phyloP scores from a whole-genome alignment of 2,113 vertebrate genomes.

The Mustela nigripes region DNA sequence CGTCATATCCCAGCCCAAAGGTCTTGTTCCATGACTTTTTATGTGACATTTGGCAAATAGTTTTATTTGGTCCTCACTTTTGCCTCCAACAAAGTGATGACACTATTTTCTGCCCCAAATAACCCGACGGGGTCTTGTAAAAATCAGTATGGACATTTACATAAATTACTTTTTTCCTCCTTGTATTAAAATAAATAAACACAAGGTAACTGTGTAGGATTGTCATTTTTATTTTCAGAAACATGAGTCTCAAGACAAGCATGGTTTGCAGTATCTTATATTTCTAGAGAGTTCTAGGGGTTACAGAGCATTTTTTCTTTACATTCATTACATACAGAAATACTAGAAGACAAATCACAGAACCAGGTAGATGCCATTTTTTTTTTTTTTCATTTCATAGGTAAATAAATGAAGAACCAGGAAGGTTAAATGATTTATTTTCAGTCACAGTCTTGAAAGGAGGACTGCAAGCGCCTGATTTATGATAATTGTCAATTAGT shows the following conservation, averaged over 20 bases:
- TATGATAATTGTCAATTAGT: not conserved
- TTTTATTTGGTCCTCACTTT: constrained; percentile 71
- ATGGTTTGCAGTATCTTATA: not conserved
- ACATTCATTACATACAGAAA: not conserved
- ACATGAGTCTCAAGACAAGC: not conserved
- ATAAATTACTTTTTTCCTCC: constrained; percentile 32
- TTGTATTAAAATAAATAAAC: constrained; percentile 45
- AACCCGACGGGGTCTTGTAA: not conserved
- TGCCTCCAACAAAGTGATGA: constrained; percentile 50
- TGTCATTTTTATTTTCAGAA: constrained; percentile 47
- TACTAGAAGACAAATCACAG: not conserved
- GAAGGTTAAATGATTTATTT: constrained; percentile 27
- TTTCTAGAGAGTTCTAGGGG: not conserved
- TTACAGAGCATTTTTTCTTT: not conserved
- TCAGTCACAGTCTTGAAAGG: not conserved
- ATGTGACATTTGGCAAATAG: constrained; percentile 1
- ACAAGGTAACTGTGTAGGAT: not conserved
- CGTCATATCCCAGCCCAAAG: not conserved
- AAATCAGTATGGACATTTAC: constrained; percentile 13
- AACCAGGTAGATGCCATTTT: not conserved
- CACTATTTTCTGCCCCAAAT: constrained; percentile 61
- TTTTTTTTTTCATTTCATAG: constrained; percentile 30
- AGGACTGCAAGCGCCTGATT: not conserved
- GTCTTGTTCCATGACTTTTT: constrained; percentile 38
- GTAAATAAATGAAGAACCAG: not conserved